A percentile compares a stretch with the other conserved stretches of the same genome.
Conservation (phyloP, 2,888 invertebrate genomes). For the Dryobota labecula region DNA sequence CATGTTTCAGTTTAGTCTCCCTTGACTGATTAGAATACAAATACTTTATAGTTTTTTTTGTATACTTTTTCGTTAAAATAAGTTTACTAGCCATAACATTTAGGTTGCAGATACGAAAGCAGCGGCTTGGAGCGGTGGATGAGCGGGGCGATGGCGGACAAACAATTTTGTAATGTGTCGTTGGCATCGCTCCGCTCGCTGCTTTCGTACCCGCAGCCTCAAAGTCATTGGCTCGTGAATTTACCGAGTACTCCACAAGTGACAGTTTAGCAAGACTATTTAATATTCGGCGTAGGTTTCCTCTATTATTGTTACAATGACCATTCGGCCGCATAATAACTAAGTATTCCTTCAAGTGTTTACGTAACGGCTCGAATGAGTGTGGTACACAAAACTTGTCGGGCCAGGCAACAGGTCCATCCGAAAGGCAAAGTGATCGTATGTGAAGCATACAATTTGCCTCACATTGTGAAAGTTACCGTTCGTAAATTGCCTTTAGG, state of each 20-base stretch:
- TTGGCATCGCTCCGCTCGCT: too few relatives aligned
- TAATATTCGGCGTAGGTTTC: constrained; percentile 55
- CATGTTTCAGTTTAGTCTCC: neutral
- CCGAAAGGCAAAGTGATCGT: constrained; percentile 62
- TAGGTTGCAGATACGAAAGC: too few relatives aligned
- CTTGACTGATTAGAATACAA: constrained; percentile 6
- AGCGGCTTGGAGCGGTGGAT: too few relatives aligned
- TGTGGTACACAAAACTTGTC: constrained; percentile 78
- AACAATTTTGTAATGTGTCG: too few relatives aligned
- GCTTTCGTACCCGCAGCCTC: too few relatives aligned
- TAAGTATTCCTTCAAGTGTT: constrained; percentile 65
- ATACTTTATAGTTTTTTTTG: neutral
- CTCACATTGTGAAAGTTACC: constrained; percentile 79
- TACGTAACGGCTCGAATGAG: constrained; percentile 72
- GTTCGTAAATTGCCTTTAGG: constrained; percentile 64
- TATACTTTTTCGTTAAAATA: constrained; percentile 6
- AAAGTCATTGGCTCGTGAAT: constrained; percentile 26
- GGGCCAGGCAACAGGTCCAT: constrained; percentile 75
- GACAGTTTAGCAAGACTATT: constrained; percentile 38
- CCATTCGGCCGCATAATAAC: constrained; percentile 59
- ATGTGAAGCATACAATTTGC: constrained; percentile 68
- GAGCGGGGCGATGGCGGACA: too few relatives aligned
- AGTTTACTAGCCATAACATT: neutral
- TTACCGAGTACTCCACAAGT: constrained; percentile 22
- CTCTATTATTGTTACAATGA: constrained; percentile 51